Evolutionary conservation across 2,888 invertebrate genomes (phyloP).

Genomic region (Hipparchia sbordonii): DNA sequence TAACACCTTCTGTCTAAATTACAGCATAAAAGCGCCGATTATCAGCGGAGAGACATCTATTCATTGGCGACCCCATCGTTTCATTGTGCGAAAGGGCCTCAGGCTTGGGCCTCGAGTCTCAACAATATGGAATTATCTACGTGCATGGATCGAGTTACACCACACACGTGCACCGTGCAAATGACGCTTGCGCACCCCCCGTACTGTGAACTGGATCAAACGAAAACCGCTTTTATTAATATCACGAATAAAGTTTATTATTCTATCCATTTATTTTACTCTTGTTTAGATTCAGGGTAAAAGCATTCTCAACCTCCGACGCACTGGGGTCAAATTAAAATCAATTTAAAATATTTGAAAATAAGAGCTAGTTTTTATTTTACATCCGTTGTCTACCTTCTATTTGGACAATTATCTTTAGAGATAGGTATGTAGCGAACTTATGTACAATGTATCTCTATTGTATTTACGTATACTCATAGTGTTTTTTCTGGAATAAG

Average conservation of each 20-base stretch:
- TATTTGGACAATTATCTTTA: slow-evolving; percentile 12
- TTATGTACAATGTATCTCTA: not conserved
- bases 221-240: not conserved
- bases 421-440: no score
- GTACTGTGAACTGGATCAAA: slow-evolving; percentile 10
- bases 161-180: slow-evolving; percentile 59
- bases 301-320: not conserved
- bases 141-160: slow-evolving; percentile 59
- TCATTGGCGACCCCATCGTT: slow-evolving; percentile 47
- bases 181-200: slow-evolving; percentile 43
- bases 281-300: not conserved
- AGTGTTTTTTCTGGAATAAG: not conserved
- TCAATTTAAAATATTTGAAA: not conserved
- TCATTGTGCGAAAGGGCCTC: slow-evolving; percentile 41
- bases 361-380: not conserved
- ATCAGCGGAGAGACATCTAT: slow-evolving; percentile 44
- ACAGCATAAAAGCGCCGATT: slow-evolving; percentile 34
- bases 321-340: not conserved
- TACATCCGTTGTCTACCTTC: slow-evolving; percentile 12
- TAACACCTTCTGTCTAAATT: slow-evolving; percentile 40
- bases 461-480: not conserved
- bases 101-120: slow-evolving; percentile 41
- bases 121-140: slow-evolving; percentile 63
- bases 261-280: not conserved
- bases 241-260: not conserved